Evolutionary conservation across 2,888 invertebrate genomes (phyloP).

Genomic region (Melitaea athalia): DNA sequence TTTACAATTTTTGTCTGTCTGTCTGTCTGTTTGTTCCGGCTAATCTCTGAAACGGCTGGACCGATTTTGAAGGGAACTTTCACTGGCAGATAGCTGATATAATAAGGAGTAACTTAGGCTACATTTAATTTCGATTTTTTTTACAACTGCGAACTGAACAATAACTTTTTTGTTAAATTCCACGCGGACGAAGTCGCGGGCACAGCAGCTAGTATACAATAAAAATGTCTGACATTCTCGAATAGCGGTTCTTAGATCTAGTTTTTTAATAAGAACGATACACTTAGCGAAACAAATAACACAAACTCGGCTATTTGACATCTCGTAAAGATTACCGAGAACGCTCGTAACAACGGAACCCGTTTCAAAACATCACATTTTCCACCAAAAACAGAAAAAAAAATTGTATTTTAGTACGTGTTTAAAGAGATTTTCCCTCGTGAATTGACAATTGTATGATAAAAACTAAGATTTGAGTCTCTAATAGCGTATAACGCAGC

Average conservation of each 20-base stretch:
- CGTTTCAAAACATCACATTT: constrained; percentile 34
- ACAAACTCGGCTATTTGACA: not conserved
- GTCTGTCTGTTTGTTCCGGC: too few relatives aligned
- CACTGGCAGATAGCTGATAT: too few relatives aligned
- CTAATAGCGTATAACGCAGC: constrained; percentile 47
- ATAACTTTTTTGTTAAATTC: too few relatives aligned
- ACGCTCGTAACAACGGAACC: constrained; percentile 30
- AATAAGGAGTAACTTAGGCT: too few relatives aligned
- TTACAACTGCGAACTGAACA: too few relatives aligned
- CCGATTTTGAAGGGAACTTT: too few relatives aligned
- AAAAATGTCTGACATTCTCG: not conserved
- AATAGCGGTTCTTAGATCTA: constrained; percentile 6
- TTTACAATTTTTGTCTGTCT: too few relatives aligned
- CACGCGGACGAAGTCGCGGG: too few relatives aligned
- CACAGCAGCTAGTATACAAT: too few relatives aligned
- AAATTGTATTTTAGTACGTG: constrained; percentile 44
- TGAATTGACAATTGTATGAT: constrained; percentile 48
- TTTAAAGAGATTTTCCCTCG: constrained; percentile 46
- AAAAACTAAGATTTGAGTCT: constrained; percentile 42
- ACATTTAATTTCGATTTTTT: too few relatives aligned
- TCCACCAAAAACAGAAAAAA: constrained; percentile 40
- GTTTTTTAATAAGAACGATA: constrained; percentile 38
- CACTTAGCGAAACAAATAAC: not conserved
- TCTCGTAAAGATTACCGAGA: constrained; percentile 27
- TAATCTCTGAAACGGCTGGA: too few relatives aligned